Base-by-base conservation (phyloP, 2,888 invertebrate species). In the Neocrepidodera transversa region DNA sequence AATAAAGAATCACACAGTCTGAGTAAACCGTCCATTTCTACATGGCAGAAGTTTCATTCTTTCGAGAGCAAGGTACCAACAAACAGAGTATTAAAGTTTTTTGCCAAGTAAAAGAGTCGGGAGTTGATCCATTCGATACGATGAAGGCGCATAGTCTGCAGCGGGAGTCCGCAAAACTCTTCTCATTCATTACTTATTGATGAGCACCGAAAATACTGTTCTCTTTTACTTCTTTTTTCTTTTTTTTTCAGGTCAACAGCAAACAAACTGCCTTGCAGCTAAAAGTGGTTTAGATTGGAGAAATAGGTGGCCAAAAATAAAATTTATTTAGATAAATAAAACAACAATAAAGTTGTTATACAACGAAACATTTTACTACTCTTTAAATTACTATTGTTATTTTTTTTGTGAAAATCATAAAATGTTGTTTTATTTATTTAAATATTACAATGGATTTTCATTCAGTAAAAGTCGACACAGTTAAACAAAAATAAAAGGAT, bases 181-280 rank as follows among this genome's bases (percentile, higher is more conserved):
- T 68, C 66, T 66, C 61, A 66, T 71, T 68, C 71, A 69, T 71
- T 71, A 69, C 64, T 69, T 69, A 71, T 71, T 71, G 71, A 71
- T 71, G 69, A 67, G 65, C 65, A 60, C 63, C 67, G 67, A 63
- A 66, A 65, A 66, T 64, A 55, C 62, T 62, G 51, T 61, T 59
- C 64, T 68, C 51, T 67, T 68, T 67, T 67, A 63, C 58, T 65
- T 63, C 60, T 55, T 59, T 49, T 40, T 52, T 43, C 13, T 32
- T 38, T 51, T 14, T 38, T 23, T 51, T 49, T 45, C 65, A 59
- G 66, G 66, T 67, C 67, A 65, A 64, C 63, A 58, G 65, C 65
- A 65, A 67, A 67, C 66, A 68, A 68, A 67, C 66, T 64, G 28
- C 45, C 14, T 6, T 14, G 45, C 14, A n/a, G 23, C 11, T 45